Base-by-base conservation (phyloP, 2,888 invertebrate species). In the Parelbella ahira region DNA sequence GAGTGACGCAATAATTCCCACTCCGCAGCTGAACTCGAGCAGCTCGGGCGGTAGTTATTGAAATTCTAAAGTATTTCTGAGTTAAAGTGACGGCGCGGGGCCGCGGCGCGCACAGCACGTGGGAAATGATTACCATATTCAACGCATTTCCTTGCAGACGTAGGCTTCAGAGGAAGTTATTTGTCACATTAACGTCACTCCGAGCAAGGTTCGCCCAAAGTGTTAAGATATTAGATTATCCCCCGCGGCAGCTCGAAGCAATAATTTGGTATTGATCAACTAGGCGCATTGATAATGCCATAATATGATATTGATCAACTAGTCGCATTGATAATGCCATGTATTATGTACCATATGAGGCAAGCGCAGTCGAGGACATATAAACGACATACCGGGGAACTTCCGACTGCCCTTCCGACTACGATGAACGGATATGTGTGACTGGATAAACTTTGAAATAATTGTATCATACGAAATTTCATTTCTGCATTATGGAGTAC, bases 171-270 rank as follows among this genome's bases (percentile, higher is more conserved):
- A 70, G 76, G 76, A 78, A 82, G 82, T 82, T 78, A 81, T 83
- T 83, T 83, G 81, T 83, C 83, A 83, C 79, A 83, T 83, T 83
- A 83, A 83, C 76, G 83, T 84, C 83, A 81, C 72, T 80, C 70
- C 46, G 55, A 58, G 58, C 58, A 68, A 73, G 70, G 75, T 78
- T 71, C 72, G 60, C 68, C 64, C 58, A 56, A 66, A 68, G 74
- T 75, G 72, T 70, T 83, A 78, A 80, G 79, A 72, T 75, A 82
- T 81, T 77, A 69, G 77, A 78, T 82, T 77, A 72, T 65, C 58
- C 68, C 67, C 65, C 28, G 54, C 60, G 68, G 70, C 63, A 68
- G 65, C 66, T 58, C 55, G 53, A 55, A 63, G 55, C 56, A 58
- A 61, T 63, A 57, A 67, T 59, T 57, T 58, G 61, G 63, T 66